phyloP scores from a whole-genome alignment of 2,113 vertebrate species.

The Macquaria ambigua region DNA sequence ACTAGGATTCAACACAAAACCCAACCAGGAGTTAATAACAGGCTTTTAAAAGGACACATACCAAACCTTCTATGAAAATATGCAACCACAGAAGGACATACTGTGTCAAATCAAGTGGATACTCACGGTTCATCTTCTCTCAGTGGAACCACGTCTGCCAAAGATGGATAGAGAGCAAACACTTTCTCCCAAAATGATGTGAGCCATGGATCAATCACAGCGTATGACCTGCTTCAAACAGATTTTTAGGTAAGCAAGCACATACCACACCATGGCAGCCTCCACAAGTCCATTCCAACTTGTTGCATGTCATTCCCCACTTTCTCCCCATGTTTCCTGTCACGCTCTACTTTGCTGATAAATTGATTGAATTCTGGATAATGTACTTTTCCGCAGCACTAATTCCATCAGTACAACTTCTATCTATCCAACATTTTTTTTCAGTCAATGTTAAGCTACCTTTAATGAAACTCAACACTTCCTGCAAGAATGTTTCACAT shows the following conservation, averaged over 20 bases:
- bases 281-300: not conserved
- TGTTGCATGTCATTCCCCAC: not conserved
- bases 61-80: not conserved
- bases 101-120: not conserved
- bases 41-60: not conserved
- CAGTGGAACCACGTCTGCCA: conserved; percentile 75
- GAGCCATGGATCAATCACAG: conserved; percentile 93
- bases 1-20: not conserved
- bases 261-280: too few species aligned
- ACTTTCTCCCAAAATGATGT: conserved; percentile 89
- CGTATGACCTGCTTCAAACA: conserved; percentile 87
- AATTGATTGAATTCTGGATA: not conserved
- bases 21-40: not conserved
- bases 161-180: conserved; percentile 82
- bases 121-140: conserved; percentile 87
- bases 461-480: not conserved
- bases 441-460: not conserved
- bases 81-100: not conserved
- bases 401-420: not conserved
- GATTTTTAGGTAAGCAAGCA: not conserved
- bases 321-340: too few species aligned
- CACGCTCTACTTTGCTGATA: not conserved
- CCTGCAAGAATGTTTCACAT: not conserved
- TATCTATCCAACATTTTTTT: not conserved
- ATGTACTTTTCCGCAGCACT: too few species aligned